Evolutionary conservation across 2,797 vertebrate genomes (phyloP).

Genomic region (Scomberomorus guttatus): DNA sequence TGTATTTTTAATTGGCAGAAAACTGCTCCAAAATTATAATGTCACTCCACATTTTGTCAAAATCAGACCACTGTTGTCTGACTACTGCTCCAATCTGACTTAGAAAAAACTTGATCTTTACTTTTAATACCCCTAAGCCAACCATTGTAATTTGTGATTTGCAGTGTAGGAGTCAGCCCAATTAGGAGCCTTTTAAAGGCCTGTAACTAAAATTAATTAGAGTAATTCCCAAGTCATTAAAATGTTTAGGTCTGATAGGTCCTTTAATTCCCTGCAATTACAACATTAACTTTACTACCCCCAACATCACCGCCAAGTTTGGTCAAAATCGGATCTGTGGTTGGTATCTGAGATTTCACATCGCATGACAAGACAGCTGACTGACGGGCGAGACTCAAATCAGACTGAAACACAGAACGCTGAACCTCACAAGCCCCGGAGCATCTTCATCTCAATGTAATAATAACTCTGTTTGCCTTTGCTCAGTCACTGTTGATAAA

Average conservation of each 20-base stretch:
- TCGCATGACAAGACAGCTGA: constrained; percentile 7
- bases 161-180: neutral
- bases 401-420: constrained; percentile 5
- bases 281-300: no score
- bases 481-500: constrained; percentile 44
- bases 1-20: neutral
- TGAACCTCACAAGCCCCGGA: constrained; percentile 4
- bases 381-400: constrained; percentile 10
- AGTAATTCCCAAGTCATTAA: constrained; percentile 10
- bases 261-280: neutral
- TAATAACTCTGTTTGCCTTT: constrained; percentile 54
- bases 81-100: neutral
- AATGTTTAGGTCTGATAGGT: constrained; percentile 7
- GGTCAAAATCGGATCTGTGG: no score
- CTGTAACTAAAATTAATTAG: constrained; percentile 12
- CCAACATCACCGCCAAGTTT: neutral
- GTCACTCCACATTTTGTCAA: neutral
- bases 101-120: neutral
- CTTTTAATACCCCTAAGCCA: neutral
- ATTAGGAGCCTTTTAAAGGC: constrained; percentile 1
- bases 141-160: neutral
- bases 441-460: constrained; percentile 35
- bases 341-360: no score
- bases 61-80: no score
- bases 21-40: neutral